These are phyloP conservation scores for Metopolophium dirhodum DNA, from an alignment of 1,140 invertebrate species.

Conservation along the genomic window DNA sequence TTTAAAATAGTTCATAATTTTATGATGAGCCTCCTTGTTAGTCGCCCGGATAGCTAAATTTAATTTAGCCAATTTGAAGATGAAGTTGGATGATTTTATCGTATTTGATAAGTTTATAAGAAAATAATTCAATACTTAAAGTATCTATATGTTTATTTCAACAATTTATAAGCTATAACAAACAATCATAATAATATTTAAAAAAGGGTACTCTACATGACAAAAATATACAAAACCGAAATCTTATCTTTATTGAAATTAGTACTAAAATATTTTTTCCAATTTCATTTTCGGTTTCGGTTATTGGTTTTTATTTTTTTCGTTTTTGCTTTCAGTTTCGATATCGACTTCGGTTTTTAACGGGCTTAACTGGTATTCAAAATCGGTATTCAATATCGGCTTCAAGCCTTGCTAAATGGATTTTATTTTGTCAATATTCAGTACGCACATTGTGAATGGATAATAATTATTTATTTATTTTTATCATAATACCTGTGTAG, in stretches of 20 bases:
- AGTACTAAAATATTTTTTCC: too few species aligned
- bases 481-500: neutral
- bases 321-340: too few species aligned
- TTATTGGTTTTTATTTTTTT: too few species aligned
- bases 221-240: too few species aligned
- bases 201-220: neutral
- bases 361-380: too few species aligned
- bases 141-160: neutral
- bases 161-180: neutral
- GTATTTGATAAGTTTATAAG: neutral
- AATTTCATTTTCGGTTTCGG: too few species aligned
- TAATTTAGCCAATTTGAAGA: neutral
- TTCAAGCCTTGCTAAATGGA: too few species aligned
- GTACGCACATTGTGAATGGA: neutral
- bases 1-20: conserved; percentile 5
- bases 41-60: neutral
- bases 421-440: too few species aligned
- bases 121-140: neutral
- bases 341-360: too few species aligned
- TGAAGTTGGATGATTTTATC: neutral
- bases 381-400: too few species aligned
- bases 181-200: neutral
- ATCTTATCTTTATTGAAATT: too few species aligned
- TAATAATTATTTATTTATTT: neutral
- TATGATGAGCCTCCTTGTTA: neutral